Percentiles rank a stretch among this genome's conserved stretches.
Evolutionary conservation across 1,140 invertebrate genomes (phyloP).

Genomic region (Euura saliciscinereae): DNA sequence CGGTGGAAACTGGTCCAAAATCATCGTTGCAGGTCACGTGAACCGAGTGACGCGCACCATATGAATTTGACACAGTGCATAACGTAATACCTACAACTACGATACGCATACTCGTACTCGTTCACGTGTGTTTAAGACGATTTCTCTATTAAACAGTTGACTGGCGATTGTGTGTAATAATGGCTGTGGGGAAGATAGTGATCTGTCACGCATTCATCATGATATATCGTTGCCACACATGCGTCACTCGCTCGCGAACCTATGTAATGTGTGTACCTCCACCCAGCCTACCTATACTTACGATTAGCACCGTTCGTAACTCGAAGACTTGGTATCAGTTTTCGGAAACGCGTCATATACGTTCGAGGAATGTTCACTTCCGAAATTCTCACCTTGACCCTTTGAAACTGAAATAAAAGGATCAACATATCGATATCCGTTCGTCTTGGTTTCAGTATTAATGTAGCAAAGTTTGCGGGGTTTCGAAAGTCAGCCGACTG

Average conservation of each 20-base stretch:
- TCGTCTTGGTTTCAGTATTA: no score
- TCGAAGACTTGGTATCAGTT: neutral
- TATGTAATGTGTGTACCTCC: neutral
- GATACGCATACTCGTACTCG: neutral
- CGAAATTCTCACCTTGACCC: no score
- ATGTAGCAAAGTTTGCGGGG: no score
- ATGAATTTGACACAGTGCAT: conserved; percentile 6
- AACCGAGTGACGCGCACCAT: neutral
- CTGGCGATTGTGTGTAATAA: conserved; percentile 41
- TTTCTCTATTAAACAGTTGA: conserved; percentile 41
- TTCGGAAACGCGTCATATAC: no score
- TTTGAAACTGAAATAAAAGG: no score
- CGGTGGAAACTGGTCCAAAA: neutral
- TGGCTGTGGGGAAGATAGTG: conserved; percentile 25
- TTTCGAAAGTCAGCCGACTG: no score
- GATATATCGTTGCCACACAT: conserved; percentile 20
- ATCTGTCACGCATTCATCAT: conserved; percentile 33
- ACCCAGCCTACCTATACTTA: neutral
- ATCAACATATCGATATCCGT: no score
- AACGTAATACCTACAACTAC: conserved; percentile 11
- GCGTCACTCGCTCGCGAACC: conserved; percentile 17
- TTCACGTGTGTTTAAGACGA: conserved; percentile 20
- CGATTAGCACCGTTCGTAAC: neutral
- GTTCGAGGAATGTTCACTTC: no score
- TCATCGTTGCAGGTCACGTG: conserved; percentile 2